phyloP scores from a whole-genome alignment of 2,113 vertebrate species.

The Oryzias curvinotus region DNA sequence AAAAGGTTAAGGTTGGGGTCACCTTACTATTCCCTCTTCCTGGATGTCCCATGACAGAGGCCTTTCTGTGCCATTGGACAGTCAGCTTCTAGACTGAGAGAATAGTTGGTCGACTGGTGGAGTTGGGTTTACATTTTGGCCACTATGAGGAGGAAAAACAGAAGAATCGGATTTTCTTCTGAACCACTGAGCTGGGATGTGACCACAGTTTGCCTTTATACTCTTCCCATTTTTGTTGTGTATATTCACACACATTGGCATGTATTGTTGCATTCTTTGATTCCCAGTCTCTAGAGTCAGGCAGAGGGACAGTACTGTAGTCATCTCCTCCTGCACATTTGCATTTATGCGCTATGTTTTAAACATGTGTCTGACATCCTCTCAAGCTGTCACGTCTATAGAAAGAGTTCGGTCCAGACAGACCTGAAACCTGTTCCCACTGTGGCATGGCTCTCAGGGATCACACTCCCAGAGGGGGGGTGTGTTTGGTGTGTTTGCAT shows the following conservation, averaged over 20 bases:
- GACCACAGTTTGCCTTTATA: neutral
- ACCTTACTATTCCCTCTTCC: slow-evolving; percentile 73
- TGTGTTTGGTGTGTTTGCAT: slow-evolving; percentile 15
- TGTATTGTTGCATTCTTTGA: slow-evolving; percentile 37
- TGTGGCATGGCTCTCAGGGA: slow-evolving; percentile 44
- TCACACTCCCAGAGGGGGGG: slow-evolving; percentile 41
- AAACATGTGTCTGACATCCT: slow-evolving; percentile 68
- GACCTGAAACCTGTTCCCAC: slow-evolving; percentile 50
- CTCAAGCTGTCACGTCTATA: slow-evolving; percentile 46
- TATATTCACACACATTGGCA: slow-evolving; percentile 24
- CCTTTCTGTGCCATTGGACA: slow-evolving; percentile 11
- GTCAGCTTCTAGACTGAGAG: slow-evolving; percentile 7
- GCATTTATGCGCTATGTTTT: slow-evolving; percentile 70
- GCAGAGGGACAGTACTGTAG: slow-evolving; percentile 23
- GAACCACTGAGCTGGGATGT: neutral
- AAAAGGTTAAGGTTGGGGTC: slow-evolving; percentile 78
- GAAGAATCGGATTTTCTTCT: neutral
- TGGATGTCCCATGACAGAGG: slow-evolving; percentile 43
- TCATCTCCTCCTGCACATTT: slow-evolving; percentile 45
- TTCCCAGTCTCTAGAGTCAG: slow-evolving; percentile 37
- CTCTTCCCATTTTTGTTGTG: slow-evolving; percentile 7
- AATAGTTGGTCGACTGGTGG: neutral
- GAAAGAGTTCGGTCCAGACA: slow-evolving; percentile 57
- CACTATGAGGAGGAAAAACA: neutral
- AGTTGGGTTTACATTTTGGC: neutral